Evolutionary conservation across 2,113 vertebrate species (phyloP), one percentile per base, ranked within the genome.

Genomic region (Ancistrus triradiatus): DNA sequence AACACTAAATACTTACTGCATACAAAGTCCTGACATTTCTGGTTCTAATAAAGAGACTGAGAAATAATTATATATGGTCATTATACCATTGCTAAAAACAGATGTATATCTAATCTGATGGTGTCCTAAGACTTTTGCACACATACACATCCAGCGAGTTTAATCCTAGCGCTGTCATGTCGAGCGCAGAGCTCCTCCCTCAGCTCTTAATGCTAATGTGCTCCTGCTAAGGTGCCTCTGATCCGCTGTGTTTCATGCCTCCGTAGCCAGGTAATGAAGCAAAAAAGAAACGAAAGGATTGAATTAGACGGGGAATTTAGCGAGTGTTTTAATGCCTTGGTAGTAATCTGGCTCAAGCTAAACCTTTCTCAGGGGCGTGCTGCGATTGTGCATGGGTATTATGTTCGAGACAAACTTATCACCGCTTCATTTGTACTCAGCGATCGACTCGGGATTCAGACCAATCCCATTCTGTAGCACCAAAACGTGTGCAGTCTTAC

Each of bases 361-460:
- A 48, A 14, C 48, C 28, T 53, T 42, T 61, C 64, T 72, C 70
- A 13, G 27, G 58, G 63, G 70, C 40, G 59, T 44, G 60, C 59
- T 59, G 48, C 25, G 31, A 72, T 48, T 37, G 46, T 56, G 60
- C 51, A 56, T 63, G 65, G 53, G 63, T 70, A 72, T 68, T 68
- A 68, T 63, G 70, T 63, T 72, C 35, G 59, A 66, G 51, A 50
- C 44, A 40, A 53, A 58, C 59, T 62, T 38, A 27, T 63, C 52
- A 46, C 64, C 64, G 47, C 59, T 68, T 73, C 47, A 68, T 73
- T 73, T 73, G 40, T 59, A 42, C 43, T 73, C 43, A 60, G 44
- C 40, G 46, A 27, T 51, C 61, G 56, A 11, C 38, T 40, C 40
- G 70, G 47, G 59, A 63, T 68, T 59, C 11, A 59, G 48, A 27